These are phyloP conservation scores for Melipona beecheii DNA, from an alignment of 2,888 invertebrate genomes.

Conservation along the genomic window DNA sequence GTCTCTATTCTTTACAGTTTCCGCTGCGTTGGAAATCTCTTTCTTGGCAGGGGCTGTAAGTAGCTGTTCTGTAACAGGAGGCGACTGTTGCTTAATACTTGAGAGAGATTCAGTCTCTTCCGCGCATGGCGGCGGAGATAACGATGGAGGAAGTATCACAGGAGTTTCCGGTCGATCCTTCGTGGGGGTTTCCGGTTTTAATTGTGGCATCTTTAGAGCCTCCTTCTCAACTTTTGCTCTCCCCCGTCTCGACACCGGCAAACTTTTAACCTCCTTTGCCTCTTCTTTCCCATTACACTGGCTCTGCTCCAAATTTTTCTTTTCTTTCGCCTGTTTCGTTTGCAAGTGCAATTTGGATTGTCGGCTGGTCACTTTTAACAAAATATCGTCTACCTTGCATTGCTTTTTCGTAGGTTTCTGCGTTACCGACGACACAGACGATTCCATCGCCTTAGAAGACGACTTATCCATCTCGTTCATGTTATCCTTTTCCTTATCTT, in stretches of 20 bases:
- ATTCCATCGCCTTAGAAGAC: constrained; percentile 61
- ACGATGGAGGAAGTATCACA: constrained; percentile 68
- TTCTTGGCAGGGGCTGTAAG: constrained; percentile 59
- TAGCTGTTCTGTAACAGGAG: constrained; percentile 73
- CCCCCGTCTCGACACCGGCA: constrained; percentile 72
- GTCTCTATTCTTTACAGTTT: constrained; percentile 40
- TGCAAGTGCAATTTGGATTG: constrained; percentile 77
- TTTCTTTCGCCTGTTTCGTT: constrained; percentile 78
- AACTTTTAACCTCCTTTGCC: constrained; percentile 66
- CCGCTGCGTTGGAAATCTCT: constrained; percentile 15
- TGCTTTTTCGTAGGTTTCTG: constrained; percentile 77
- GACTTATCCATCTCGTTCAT: constrained; percentile 56
- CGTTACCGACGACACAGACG: constrained; percentile 50
- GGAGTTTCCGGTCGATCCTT: constrained; percentile 70
- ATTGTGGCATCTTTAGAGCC: constrained; percentile 67
- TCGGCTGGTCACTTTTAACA: constrained; percentile 80
- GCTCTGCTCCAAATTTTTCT: constrained; percentile 71
- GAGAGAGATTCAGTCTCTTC: constrained; percentile 46
- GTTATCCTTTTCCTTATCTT: constrained; percentile 9
- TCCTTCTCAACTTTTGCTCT: constrained; percentile 69
- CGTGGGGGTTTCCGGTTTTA: constrained; percentile 66
- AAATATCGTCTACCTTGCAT: constrained; percentile 81
- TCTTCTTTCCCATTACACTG: constrained; percentile 78
- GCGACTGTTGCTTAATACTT: constrained; percentile 67
- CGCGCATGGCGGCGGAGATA: constrained; percentile 63